Conservation (phyloP, 2,113 vertebrate species). For the Ia io region DNA sequence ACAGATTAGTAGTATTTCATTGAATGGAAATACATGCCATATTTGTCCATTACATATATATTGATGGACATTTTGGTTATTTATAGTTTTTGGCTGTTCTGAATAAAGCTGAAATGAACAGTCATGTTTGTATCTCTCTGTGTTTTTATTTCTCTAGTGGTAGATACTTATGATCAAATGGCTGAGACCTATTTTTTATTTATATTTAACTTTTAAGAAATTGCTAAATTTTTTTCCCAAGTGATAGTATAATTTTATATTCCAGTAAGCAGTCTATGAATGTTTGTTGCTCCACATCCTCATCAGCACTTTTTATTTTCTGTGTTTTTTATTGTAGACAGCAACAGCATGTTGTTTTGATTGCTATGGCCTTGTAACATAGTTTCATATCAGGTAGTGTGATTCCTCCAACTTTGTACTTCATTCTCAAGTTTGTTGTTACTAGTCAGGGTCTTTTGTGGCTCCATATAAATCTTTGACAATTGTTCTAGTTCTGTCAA, state of each 20-base stretch:
- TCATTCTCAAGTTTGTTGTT: too few species aligned
- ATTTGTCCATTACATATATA: neutral
- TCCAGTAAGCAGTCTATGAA: neutral
- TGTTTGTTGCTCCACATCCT: neutral
- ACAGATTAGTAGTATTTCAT: neutral
- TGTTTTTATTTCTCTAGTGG: neutral
- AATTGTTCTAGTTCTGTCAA: too few species aligned
- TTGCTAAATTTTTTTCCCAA: neutral
- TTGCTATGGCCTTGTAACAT: too few species aligned
- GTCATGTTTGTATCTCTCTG: neutral
- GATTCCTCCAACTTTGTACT: too few species aligned
- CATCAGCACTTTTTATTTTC: neutral
- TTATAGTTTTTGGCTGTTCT: neutral
- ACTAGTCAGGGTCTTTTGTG: too few species aligned
- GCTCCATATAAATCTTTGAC: too few species aligned
- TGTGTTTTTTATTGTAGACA: neutral
- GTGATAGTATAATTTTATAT: neutral
- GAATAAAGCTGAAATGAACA: neutral
- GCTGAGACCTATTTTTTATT: neutral
- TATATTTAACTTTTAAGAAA: constrained; percentile 15
- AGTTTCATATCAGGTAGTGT: too few species aligned
- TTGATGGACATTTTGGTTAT: neutral
- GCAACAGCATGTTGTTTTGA: too few species aligned
- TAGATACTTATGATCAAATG: neutral
- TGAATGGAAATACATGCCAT: neutral